Percentiles rank a stretch among this genome's conserved stretches.
Evolutionary conservation across 2,888 invertebrate genomes (phyloP).

Genomic region (Drosophila acutilabella): DNA sequence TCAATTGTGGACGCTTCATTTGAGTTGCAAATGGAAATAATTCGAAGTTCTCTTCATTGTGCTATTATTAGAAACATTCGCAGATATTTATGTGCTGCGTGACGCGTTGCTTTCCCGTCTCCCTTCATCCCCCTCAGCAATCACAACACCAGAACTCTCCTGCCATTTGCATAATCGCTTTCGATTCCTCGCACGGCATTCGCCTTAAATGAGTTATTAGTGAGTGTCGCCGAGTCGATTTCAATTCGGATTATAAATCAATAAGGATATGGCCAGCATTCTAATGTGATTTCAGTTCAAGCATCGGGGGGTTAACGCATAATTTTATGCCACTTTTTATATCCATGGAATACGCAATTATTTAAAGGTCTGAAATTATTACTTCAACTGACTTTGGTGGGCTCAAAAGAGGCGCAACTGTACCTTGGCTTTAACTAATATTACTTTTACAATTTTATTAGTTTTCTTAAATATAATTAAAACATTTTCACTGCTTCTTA

Average conservation of each 20-base stretch:
- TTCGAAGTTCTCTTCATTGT: slow-evolving; percentile 11
- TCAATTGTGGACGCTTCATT: slow-evolving; percentile 49
- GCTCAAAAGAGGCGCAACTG: background rate
- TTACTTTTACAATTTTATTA: background rate
- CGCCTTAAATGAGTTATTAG: slow-evolving; percentile 83
- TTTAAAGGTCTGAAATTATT: background rate
- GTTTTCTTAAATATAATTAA: slow-evolving; percentile 78
- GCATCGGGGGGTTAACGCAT: slow-evolving; percentile 45
- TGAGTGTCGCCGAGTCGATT: slow-evolving; percentile 76
- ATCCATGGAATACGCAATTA: slow-evolving; percentile 51
- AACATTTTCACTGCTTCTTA: slow-evolving; percentile 65
- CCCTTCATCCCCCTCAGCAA: background rate
- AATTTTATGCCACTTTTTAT: slow-evolving; percentile 62
- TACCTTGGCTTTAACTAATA: background rate
- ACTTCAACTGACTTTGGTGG: background rate
- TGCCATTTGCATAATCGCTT: slow-evolving; percentile 82
- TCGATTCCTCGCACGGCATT: slow-evolving; percentile 77
- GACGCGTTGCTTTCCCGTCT: slow-evolving; percentile 54
- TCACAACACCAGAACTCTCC: background rate
- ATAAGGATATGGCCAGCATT: slow-evolving; percentile 78
- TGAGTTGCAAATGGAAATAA: slow-evolving; percentile 26
- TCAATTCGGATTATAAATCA: slow-evolving; percentile 80
- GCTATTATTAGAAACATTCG: slow-evolving; percentile 79
- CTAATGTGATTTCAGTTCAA: slow-evolving; percentile 67
- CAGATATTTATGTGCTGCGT: slow-evolving; percentile 77